Evolutionary conservation across 2,888 invertebrate genomes (phyloP), one percentile per base, ranked within the genome.

Genomic region (Punctoribates punctum): DNA sequence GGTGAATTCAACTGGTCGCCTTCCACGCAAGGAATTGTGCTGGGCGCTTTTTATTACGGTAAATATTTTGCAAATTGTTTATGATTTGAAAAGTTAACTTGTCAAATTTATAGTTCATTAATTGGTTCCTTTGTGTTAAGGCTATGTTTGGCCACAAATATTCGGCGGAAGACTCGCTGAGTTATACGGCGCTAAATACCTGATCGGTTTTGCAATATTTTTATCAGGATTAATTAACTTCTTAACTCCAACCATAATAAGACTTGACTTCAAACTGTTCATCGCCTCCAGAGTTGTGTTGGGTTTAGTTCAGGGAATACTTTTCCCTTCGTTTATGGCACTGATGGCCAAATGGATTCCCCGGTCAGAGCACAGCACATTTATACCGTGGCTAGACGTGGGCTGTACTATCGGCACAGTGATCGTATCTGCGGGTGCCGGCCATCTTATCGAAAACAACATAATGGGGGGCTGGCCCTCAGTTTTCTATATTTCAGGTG

Each of bases 321-420:
- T 77, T 9, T 74, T 74, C 23, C 77, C 80, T 2, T 78, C 90
- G 77, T 91, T 92, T 79, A 92, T 93, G 83, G 91, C 92, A 0
- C 88, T 93, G 29, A 93, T 93, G 92, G 86, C 91, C 0, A 88
- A 89, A 75, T 93, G 93, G 93, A 90, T 92, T 11, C 93, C 93
- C 2, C 89, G 90, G 0, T 82, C 89, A 54, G 93, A 93, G 54
- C 70, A 48, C 38, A 75, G 77, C 51, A 76, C 76, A 13, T 76
- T 74, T 25, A 20, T 76, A 54, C 62, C 76, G 15, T 73, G 60
- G 73, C 20, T 76, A 15, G 62, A 73, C 15, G 73, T 29, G 1
- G 76, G 76, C 46, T 54, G 46, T 20, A 75, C n/a, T 34, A 51
- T 77, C n/a, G 77, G 77, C 5, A 75, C 75, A 9, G 51, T 77